Conservation (phyloP, 1,140 invertebrate species). For the Proctacanthus coquilletti region DNA sequence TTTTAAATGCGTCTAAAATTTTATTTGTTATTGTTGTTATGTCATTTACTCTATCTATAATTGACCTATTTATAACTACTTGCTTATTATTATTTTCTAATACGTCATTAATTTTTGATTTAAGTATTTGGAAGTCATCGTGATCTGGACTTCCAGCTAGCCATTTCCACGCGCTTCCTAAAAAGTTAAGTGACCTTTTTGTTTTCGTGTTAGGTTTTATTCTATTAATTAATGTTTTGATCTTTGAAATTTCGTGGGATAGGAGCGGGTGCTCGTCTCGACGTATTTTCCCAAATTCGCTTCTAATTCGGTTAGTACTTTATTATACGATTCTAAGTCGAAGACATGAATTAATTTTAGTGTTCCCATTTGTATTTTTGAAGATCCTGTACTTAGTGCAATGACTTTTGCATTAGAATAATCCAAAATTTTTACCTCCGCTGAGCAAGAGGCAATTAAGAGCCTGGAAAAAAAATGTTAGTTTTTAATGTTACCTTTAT, state of each 20-base stretch:
- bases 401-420: background rate
- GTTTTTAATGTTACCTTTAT: slow-evolving; percentile 7
- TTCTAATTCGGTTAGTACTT: no score
- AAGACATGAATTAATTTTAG: background rate
- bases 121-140: slow-evolving; percentile 4
- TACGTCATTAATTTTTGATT: slow-evolving; percentile 4
- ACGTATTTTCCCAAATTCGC: background rate
- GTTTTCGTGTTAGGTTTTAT: background rate
- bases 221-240: no score
- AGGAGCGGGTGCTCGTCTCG: no score
- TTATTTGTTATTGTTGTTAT: slow-evolving; percentile 5
- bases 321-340: no score
- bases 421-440: no score
- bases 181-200: slow-evolving; percentile 1
- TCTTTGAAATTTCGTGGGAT: no score
- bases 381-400: background rate
- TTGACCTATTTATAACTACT: slow-evolving; percentile 6
- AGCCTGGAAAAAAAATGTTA: no score
- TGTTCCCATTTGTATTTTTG: background rate
- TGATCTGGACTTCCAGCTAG: slow-evolving; percentile 5
- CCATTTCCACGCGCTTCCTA: slow-evolving; percentile 6
- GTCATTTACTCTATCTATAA: slow-evolving; percentile 4
- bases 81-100: slow-evolving; percentile 9
- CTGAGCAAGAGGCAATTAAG: no score
- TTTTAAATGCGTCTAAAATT: no score